Evolutionary conservation across 2,888 invertebrate genomes (phyloP).

Genomic region (Meliscaeva auricollis): DNA sequence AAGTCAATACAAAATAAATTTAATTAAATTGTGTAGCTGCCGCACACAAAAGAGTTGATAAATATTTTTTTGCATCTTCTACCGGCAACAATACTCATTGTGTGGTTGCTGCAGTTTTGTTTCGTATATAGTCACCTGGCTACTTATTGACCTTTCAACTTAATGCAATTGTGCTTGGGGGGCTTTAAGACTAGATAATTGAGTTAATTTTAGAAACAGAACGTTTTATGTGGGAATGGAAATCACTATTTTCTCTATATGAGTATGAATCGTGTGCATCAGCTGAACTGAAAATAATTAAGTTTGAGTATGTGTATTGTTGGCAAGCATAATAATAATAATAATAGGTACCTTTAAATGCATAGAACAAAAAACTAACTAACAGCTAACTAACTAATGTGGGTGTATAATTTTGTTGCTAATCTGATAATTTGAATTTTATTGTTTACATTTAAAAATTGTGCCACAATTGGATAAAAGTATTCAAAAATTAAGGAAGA

Average conservation of each 20-base stretch:
- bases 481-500: too few relatives aligned
- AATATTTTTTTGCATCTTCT: slow-evolving; percentile 2
- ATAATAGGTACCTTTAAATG: neutral
- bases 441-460: too few relatives aligned
- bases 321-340: neutral
- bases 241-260: neutral
- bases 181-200: slow-evolving; percentile 25
- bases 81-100: neutral
- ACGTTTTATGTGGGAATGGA: neutral
- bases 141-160: slow-evolving; percentile 23
- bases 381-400: neutral
- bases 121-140: neutral
- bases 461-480: too few relatives aligned
- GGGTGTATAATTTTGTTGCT: too few relatives aligned
- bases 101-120: neutral
- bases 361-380: neutral
- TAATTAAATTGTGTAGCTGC: slow-evolving; percentile 22
- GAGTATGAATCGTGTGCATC: slow-evolving; percentile 6
- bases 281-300: slow-evolving; percentile 16
- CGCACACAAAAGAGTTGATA: neutral
- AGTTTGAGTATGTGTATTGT: neutral
- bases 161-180: slow-evolving; percentile 16
- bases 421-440: too few relatives aligned
- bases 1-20: slow-evolving; percentile 27
- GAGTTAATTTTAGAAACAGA: slow-evolving; percentile 32